Base-by-base conservation (phyloP, 2,888 invertebrate species). In the Exephanes ischioxanthus region DNA sequence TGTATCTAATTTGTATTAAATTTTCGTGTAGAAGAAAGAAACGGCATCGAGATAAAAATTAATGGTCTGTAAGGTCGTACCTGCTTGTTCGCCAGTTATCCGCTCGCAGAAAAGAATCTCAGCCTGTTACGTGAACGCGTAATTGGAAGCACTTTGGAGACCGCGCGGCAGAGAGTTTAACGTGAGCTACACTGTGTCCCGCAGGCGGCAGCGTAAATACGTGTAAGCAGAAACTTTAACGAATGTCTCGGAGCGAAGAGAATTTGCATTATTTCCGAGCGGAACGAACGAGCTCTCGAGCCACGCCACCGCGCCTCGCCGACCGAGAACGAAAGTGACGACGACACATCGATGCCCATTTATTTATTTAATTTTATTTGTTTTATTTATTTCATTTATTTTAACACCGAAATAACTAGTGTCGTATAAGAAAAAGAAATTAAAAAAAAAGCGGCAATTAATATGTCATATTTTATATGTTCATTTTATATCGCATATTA, bases 351-450 rank as follows among this genome's bases (percentile, higher is more conserved):
- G 90, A 92, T 90, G 90, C 91, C 33, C 33, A 5, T 33, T 33
- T 37, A 37, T 9, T 9, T 33, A 33, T 33, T 9, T 33, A 4
- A 33, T 33, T 5, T 5, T 4, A 33, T 6, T 5, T 5, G 4
- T 6, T 33, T 33, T 5, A 6, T 33, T 5, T 5, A 92, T 92
- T 93, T 92, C 92, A 33, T n/a, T 19, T 5, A 19, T 19, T 53
- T n/a, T 53, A n/a, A 2, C 92, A 92, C 91, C 92, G 91, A 92
- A 93, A 93, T 93, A 91, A 93, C 92, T 93, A 90, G 92, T 91
- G 75, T 11, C 71, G 41, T 37, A 22, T 58, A 33, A 6, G 33
- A 33, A 33, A 33, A 33, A 33, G 3, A 33, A 33, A 33, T 5
- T 33, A 5, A 5, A 71, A 33, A 71, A 33, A 33, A 71, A 67